A percentile compares a stretch with the other conserved stretches of the same genome.
phyloP scores from a whole-genome alignment of 2,888 invertebrate species.

The Mimumesa dahlbomi region DNA sequence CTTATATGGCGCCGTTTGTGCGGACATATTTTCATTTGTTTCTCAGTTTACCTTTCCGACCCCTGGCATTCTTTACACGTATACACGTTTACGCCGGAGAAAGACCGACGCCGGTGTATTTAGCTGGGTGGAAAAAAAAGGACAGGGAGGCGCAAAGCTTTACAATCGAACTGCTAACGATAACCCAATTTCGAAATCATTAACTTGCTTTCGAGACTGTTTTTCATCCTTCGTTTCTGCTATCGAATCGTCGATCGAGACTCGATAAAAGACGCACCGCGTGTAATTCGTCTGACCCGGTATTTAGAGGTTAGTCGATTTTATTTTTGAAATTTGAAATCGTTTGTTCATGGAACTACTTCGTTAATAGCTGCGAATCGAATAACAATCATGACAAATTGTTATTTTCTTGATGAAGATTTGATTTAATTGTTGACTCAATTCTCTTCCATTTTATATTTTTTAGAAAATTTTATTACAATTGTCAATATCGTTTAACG shows the following conservation, averaged over 20 bases:
- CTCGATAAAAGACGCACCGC: background rate
- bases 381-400: too few relatives aligned
- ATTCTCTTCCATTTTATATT: too few relatives aligned
- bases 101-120: background rate
- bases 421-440: too few relatives aligned
- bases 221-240: background rate
- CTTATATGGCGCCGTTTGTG: slow-evolving; percentile 31
- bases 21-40: slow-evolving; percentile 42
- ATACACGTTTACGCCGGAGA: background rate
- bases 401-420: too few relatives aligned
- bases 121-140: background rate
- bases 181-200: slow-evolving; percentile 19
- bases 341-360: too few relatives aligned
- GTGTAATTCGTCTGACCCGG: background rate
- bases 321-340: too few relatives aligned
- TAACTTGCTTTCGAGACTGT: background rate
- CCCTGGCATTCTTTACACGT: slow-evolving; percentile 1
- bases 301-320: too few relatives aligned
- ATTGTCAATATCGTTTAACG: too few relatives aligned
- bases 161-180: background rate
- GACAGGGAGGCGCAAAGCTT: slow-evolving; percentile 6
- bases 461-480: too few relatives aligned
- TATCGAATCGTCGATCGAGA: slow-evolving; percentile 3
- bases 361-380: too few relatives aligned
- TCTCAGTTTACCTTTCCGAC: slow-evolving; percentile 28